These are phyloP conservation scores for Proales similis DNA, from an alignment of 1,140 invertebrate species.

Conservation along the genomic window DNA sequence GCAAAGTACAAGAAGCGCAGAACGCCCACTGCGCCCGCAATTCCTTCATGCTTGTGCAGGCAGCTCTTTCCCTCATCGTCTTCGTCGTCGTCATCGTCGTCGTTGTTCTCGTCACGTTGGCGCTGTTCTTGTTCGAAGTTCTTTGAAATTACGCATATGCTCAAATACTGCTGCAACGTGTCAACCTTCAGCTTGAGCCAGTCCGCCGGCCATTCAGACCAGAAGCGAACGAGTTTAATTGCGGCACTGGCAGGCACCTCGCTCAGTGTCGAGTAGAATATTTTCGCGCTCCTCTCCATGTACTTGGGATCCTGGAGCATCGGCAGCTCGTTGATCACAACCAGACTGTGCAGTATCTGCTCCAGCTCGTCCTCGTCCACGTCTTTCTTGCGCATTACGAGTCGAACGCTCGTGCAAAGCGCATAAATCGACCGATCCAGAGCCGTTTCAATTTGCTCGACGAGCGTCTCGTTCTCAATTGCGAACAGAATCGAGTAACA, in stretches of 20 bases:
- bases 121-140: constrained; percentile 46
- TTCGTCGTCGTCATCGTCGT: constrained; percentile 75
- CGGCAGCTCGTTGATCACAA: constrained; percentile 80
- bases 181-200: constrained; percentile 67
- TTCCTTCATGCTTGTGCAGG: constrained; percentile 68
- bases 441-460: constrained; percentile 60
- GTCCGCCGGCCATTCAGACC: constrained; percentile 65
- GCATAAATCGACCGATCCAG: constrained; percentile 69
- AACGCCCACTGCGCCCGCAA: constrained; percentile 45
- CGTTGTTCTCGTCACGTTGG: constrained; percentile 65
- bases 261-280: constrained; percentile 69
- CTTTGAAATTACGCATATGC: constrained; percentile 63
- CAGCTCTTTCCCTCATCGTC: constrained; percentile 63
- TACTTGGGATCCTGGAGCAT: constrained; percentile 70
- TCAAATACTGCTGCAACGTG: constrained; percentile 77
- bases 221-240: constrained; percentile 68
- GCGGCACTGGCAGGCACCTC: constrained; percentile 67
- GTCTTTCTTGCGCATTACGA: constrained; percentile 63
- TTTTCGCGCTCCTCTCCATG: constrained; percentile 70
- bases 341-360: constrained; percentile 64
- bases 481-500: constrained; percentile 59
- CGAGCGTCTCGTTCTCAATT: constrained; percentile 55
- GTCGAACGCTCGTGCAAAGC: constrained; percentile 64
- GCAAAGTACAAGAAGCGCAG: constrained; percentile 78
- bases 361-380: constrained; percentile 54